These are phyloP conservation scores for Drosophila kanekoi DNA, from an alignment of 2,888 invertebrate genomes.

Conservation along the genomic window DNA sequence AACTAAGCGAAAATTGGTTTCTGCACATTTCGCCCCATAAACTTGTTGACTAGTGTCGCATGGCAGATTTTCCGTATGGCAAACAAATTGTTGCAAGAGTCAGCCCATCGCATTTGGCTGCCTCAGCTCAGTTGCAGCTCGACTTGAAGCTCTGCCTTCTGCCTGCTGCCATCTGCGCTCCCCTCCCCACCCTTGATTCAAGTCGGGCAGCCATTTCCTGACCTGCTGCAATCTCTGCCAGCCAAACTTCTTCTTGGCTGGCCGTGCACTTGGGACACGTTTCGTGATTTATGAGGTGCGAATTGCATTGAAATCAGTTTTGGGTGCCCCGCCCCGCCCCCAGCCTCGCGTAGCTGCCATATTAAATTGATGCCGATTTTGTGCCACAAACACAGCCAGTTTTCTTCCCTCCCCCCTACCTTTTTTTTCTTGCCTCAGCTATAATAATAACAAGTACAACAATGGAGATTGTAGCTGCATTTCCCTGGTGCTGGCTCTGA, in stretches of 20 bases:
- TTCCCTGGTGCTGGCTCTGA: constrained; percentile 58
- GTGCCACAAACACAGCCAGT: constrained; percentile 49
- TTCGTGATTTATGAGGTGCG: constrained; percentile 85
- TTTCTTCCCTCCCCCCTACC: neutral
- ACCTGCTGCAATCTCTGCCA: constrained; percentile 59
- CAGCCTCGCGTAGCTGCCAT: constrained; percentile 42
- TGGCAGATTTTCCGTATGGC: constrained; percentile 16
- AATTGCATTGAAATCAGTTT: constrained; percentile 83
- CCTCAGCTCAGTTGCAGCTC: neutral
- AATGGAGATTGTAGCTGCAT: constrained; percentile 52
- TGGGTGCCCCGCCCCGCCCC: constrained; percentile 17
- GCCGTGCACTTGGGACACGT: constrained; percentile 83
- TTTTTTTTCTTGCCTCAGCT: neutral
- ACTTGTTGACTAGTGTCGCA: constrained; percentile 17
- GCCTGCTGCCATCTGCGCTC: constrained; percentile 15
- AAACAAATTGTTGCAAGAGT: constrained; percentile 45
- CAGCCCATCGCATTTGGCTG: neutral
- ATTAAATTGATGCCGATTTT: constrained; percentile 78
- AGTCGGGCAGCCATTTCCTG: constrained; percentile 51
- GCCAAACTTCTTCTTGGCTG: constrained; percentile 55
- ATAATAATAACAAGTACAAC: constrained; percentile 32
- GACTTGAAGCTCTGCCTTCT: neutral
- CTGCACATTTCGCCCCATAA: neutral
- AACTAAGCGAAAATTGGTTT: no score
- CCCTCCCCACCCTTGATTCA: constrained; percentile 6